phyloP scores from a whole-genome alignment of 2,113 vertebrate genomes.

The Oreotragus oreotragus region DNA sequence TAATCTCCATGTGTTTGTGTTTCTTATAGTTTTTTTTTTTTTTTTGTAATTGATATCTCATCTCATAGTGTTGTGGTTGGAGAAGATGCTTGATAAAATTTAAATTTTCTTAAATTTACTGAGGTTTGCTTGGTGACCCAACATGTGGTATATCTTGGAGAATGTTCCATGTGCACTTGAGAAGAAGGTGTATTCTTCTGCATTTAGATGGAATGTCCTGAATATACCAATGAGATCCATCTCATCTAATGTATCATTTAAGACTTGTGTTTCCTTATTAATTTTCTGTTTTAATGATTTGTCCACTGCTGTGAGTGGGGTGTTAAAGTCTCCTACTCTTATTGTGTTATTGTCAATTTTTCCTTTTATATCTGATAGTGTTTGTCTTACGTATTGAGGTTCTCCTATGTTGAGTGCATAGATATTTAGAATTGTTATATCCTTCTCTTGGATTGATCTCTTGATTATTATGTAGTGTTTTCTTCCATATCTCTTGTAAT shows the following conservation, averaged over 20 bases:
- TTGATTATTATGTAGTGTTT: neutral
- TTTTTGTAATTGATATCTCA: neutral
- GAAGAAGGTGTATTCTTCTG: neutral
- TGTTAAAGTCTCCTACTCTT: neutral
- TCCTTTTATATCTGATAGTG: neutral
- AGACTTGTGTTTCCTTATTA: neutral
- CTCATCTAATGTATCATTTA: neutral
- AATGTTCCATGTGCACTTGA: neutral
- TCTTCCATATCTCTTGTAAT: neutral
- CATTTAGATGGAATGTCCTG: neutral
- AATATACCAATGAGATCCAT: neutral
- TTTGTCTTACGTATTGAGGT: neutral
- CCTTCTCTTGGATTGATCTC: neutral
- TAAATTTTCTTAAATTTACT: neutral
- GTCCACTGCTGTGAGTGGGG: neutral
- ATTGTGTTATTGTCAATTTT: neutral
- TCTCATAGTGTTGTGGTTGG: neutral
- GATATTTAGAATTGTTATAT: neutral
- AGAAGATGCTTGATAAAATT: neutral
- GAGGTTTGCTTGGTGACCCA: neutral
- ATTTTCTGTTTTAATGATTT: neutral
- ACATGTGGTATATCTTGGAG: neutral
- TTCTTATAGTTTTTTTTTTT: neutral
- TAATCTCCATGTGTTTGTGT: neutral
- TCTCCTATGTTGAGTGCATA: neutral